Conservation (phyloP, 1,140 invertebrate genomes). For the Pseudachorutes palmiensis region DNA sequence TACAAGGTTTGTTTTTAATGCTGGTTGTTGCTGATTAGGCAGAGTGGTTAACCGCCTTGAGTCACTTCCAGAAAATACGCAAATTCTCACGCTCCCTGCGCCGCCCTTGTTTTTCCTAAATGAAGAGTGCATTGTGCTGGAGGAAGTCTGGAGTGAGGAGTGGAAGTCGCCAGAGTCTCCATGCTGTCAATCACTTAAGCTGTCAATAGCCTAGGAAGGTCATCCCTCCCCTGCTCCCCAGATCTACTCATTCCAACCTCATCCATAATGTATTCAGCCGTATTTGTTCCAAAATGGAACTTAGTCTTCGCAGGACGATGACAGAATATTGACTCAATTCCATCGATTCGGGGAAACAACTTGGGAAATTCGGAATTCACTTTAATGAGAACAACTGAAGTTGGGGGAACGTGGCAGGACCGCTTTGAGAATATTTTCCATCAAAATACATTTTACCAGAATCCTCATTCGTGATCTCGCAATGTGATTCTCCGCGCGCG, state of each 20-base stretch:
- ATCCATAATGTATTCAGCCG: not conserved
- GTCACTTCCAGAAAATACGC: conserved; percentile 6
- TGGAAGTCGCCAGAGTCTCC: not conserved
- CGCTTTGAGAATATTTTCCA: too few species aligned
- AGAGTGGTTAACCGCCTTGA: conserved; percentile 6
- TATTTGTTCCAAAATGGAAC: not conserved
- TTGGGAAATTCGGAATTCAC: too few species aligned
- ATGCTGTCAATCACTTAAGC: not conserved
- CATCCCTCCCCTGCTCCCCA: conserved; percentile 14
- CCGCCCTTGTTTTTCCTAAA: not conserved
- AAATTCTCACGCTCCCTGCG: conserved; percentile 4
- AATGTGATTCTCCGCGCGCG: not conserved
- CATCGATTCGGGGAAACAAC: too few species aligned
- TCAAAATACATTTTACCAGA: too few species aligned
- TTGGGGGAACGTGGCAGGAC: too few species aligned
- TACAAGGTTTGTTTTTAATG: too few species aligned
- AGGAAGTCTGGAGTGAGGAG: not conserved
- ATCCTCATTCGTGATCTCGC: conserved; percentile 10
- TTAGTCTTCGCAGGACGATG: too few species aligned
- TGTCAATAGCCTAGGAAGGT: conserved; percentile 37
- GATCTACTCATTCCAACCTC: not conserved
- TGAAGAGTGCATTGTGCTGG: not conserved
- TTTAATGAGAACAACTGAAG: too few species aligned
- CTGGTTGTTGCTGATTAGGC: conserved; percentile 4
- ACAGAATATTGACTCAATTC: too few species aligned